Evolutionary conservation across 2,888 invertebrate species (phyloP), one percentile per base, ranked within the genome.

Genomic region (Coremacera marginata): DNA sequence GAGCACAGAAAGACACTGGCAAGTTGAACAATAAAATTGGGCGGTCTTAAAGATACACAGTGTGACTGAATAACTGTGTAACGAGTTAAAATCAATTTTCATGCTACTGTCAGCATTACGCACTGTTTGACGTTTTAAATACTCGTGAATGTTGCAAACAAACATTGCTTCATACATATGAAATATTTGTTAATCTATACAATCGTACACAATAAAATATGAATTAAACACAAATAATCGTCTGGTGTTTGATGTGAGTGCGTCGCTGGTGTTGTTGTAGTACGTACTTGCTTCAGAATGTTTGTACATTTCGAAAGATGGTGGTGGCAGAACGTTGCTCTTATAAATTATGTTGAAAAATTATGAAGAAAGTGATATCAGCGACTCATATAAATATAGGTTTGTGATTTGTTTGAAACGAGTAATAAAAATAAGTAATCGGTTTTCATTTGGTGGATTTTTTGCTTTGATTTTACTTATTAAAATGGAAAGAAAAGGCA

Each of bases 161-260:
- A 57, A 57, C 31, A 34, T 22, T 67, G 31, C 19, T 73, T 34
- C 25, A 60, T 44, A 31, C 49, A 16, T 60, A 37, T 22, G 2
- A 70, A 67, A 34, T 37, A 55, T 55, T 75, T 67, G 65, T 75
- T 57, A 67, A 67, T 75, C 67, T 55, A 65, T 65, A 63, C 70
- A 34, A 76, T 68, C 27, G 55, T 62, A 62, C 49, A 31, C 34
- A 51, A 77, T 74, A 70, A 77, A 74, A 77, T 77, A 70, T 68
- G 65, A 77, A 77, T 77, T 77, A 77, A 77, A 74, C 70, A 68
- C 51, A 77, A 70, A 70, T 77, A 67, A 68, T 67, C 19, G 55
- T 60, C 68, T n/a, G 34, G 55, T 62, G 44, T 57, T 22, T 22
- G 31, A 60, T 14, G 25, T 60, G 25, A 44, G 16, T 37, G 22